phyloP scores from a whole-genome alignment of 2,797 vertebrate species.

The Falco peregrinus region DNA sequence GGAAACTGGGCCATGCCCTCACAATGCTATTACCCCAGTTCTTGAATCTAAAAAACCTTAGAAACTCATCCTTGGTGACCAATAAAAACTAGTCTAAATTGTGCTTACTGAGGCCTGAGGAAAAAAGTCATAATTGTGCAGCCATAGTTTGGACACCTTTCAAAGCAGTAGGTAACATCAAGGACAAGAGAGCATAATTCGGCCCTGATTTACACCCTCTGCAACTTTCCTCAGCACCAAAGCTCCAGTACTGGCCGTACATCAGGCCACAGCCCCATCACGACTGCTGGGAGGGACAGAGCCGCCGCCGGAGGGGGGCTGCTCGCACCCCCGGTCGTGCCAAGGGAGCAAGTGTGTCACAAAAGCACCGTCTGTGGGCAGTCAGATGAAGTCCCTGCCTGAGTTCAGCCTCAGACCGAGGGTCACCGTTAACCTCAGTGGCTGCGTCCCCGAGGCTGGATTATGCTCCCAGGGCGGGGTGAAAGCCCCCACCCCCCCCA shows the following conservation, averaged over 20 bases:
- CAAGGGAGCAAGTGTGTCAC: background rate
- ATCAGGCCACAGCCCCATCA: background rate
- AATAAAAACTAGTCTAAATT: conserved; percentile 68
- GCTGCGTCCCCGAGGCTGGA: background rate
- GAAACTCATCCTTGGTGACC: conserved; percentile 72
- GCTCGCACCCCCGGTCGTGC: rapidly evolving
- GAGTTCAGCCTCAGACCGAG: background rate
- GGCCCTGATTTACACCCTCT: background rate
- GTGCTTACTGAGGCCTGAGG: conserved; percentile 64
- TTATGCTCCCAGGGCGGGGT: background rate
- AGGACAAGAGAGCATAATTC: background rate
- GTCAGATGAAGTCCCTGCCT: rapidly evolving
- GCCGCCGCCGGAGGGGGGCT: background rate
- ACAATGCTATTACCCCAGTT: conserved; percentile 76
- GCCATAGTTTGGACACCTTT: conserved; percentile 27
- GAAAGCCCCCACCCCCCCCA: background rate
- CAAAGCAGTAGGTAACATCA: background rate
- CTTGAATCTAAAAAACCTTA: conserved; percentile 63
- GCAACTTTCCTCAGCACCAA: background rate
- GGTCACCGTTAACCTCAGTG: rapidly evolving
- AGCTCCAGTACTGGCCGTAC: background rate
- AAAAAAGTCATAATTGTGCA: conserved; percentile 46
- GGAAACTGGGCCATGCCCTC: conserved; percentile 74
- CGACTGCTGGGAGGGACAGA: background rate
- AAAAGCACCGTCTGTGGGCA: too few relatives aligned